Percentiles rank a stretch among this genome's conserved stretches.
These are phyloP conservation scores for Trachurus trachurus DNA, from an alignment of 2,797 vertebrate species.

Conservation along the genomic window DNA sequence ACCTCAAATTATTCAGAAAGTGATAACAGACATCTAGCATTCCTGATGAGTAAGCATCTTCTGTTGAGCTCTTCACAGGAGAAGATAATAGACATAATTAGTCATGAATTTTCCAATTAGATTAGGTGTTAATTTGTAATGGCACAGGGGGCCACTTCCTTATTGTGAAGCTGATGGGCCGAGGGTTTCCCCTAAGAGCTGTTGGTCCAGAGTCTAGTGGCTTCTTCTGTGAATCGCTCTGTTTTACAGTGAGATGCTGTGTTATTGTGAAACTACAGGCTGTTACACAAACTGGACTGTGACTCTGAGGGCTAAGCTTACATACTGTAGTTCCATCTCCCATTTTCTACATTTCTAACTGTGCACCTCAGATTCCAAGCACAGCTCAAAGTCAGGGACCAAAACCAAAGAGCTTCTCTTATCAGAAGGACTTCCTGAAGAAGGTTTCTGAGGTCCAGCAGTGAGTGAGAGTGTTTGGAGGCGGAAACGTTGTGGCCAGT, in stretches of 20 bases:
- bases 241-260: neutral
- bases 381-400: neutral
- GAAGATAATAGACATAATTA: neutral
- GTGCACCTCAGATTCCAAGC: neutral
- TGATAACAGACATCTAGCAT: too few species aligned
- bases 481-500: slow-evolving; percentile 44
- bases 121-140: neutral
- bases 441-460: slow-evolving; percentile 14
- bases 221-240: neutral
- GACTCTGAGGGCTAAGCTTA: neutral
- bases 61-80: neutral
- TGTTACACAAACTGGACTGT: neutral
- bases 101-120: neutral
- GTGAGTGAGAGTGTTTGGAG: slow-evolving; percentile 33
- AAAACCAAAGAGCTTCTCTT: neutral
- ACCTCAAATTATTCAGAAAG: neutral
- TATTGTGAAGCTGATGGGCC: neutral
- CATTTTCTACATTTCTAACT: neutral
- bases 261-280: neutral
- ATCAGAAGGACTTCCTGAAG: slow-evolving; percentile 7
- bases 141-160: neutral
- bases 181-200: neutral
- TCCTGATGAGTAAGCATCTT: neutral
- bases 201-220: neutral
- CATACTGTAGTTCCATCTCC: neutral